A percentile compares a stretch with the other conserved stretches of the same genome.
phyloP scores from a whole-genome alignment of 1,140 invertebrate species.

The Anastrepha ludens region DNA sequence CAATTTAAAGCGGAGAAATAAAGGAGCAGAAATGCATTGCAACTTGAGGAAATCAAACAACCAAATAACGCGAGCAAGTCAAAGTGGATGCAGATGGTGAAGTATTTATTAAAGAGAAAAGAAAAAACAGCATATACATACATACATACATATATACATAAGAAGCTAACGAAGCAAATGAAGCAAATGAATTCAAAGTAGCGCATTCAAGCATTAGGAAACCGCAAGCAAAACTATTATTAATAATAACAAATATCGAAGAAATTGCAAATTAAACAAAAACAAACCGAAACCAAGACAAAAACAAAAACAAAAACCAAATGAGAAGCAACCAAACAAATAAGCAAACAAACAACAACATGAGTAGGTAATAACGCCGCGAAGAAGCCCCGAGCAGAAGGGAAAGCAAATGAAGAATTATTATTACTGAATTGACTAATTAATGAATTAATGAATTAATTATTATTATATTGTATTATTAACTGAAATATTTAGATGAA shows the following conservation, averaged over 20 bases:
- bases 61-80: neutral
- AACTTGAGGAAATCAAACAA: conserved; percentile 27
- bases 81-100: neutral
- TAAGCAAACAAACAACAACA: neutral
- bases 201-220: conserved; percentile 51
- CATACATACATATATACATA: conserved; percentile 29
- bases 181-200: conserved; percentile 36
- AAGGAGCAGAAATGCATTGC: too few species aligned
- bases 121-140: neutral
- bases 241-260: neutral
- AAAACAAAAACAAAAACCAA: neutral
- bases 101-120: neutral
- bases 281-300: neutral
- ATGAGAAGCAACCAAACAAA: neutral
- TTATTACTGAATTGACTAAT: conserved; percentile 57
- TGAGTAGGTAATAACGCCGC: conserved; percentile 9
- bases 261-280: neutral
- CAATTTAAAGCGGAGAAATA: neutral
- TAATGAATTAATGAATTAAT: conserved; percentile 58
- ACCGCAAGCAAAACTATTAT: conserved; percentile 30
- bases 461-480: conserved; percentile 68
- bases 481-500: conserved; percentile 75
- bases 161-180: conserved; percentile 41
- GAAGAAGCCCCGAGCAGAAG: neutral
- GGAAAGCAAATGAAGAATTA: conserved; percentile 52